phyloP scores from a whole-genome alignment of 1,140 invertebrate genomes.

The Brachystomella parvula region DNA sequence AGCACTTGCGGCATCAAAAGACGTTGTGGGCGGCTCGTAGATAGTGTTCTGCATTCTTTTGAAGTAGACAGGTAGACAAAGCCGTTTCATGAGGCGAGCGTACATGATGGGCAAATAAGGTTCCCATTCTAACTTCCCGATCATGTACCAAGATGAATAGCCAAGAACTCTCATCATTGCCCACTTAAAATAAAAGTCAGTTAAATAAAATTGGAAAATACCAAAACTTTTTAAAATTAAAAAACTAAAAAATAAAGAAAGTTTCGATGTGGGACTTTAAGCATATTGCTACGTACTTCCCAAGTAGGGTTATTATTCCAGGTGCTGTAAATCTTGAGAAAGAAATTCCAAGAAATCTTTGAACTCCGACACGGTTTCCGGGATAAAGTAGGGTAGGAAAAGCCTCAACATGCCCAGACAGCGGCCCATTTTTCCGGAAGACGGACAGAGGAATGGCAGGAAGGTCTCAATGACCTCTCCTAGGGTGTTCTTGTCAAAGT shows the following conservation, averaged over 20 bases:
- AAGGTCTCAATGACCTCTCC: slow-evolving; percentile 81
- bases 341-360: slow-evolving; percentile 58
- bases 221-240: no score
- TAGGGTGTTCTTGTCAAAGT: slow-evolving; percentile 65
- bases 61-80: slow-evolving; percentile 70
- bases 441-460: slow-evolving; percentile 63
- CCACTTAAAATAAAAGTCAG: slow-evolving; percentile 42
- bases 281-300: slow-evolving; percentile 66
- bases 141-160: slow-evolving; percentile 61
- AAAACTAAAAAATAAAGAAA: no score
- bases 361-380: slow-evolving; percentile 60
- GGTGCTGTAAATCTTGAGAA: slow-evolving; percentile 43
- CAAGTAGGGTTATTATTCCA: slow-evolving; percentile 62
- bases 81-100: slow-evolving; percentile 59
- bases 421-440: slow-evolving; percentile 54
- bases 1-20: slow-evolving; percentile 53
- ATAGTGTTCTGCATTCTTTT: slow-evolving; percentile 48
- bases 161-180: slow-evolving; percentile 64
- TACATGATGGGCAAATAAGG: slow-evolving; percentile 74
- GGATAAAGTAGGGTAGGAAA: slow-evolving; percentile 66
- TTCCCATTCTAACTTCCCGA: slow-evolving; percentile 81
- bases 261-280: no score
- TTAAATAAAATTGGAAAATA: slow-evolving; percentile 22
- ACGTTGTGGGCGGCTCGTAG: slow-evolving; percentile 41
- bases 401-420: slow-evolving; percentile 58